Percentiles rank a stretch among this genome's conserved stretches.
Conservation (phyloP, 2,888 invertebrate species). For the Eupithecia exiguata region DNA sequence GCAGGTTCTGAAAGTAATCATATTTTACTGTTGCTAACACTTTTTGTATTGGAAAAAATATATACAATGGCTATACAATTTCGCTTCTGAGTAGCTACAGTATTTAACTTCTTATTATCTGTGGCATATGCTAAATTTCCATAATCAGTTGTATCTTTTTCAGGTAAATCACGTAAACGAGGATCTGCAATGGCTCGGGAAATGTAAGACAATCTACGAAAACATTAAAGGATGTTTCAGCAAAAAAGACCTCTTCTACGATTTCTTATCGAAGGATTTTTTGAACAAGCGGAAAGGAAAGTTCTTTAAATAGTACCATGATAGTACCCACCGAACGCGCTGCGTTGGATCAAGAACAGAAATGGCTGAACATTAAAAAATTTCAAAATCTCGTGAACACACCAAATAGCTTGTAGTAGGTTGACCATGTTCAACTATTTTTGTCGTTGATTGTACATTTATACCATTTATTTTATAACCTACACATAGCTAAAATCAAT, state of each 20-base stretch:
- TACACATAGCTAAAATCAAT: not conserved
- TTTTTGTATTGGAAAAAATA: no score
- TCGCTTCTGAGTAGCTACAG: no score
- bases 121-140: no score
- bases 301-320: no score
- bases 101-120: no score
- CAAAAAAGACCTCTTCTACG: not conserved
- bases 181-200: not conserved
- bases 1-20: no score
- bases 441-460: not conserved
- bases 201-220: not conserved
- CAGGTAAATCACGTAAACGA: conserved; percentile 3
- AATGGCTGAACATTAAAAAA: not conserved
- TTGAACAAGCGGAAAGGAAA: not conserved
- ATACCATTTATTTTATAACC: not conserved
- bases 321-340: not conserved
- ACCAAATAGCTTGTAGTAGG: not conserved
- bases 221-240: not conserved
- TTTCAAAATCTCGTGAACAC: not conserved
- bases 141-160: not conserved
- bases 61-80: no score
- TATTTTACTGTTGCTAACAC: no score
- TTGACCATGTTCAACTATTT: not conserved
- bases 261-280: not conserved
- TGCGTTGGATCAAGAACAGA: not conserved